phyloP scores from a whole-genome alignment of 2,888 invertebrate genomes.

The Gandaritis pyraliata region DNA sequence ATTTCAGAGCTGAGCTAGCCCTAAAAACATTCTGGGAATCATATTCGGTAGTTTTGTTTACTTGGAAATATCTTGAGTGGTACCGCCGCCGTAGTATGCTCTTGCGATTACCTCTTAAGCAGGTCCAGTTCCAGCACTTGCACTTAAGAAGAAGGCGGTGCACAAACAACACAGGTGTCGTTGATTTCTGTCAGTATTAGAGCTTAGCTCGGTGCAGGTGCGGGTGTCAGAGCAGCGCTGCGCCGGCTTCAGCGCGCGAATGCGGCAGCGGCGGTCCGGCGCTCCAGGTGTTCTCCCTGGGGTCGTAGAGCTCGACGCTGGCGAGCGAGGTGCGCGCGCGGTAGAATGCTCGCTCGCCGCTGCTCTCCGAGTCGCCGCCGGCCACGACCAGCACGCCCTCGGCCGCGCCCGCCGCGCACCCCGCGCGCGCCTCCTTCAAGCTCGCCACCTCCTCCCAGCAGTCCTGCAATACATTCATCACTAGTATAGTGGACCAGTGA shows the following conservation, averaged over 20 bases:
- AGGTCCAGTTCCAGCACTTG: too few species aligned
- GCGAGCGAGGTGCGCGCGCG: conserved; percentile 93
- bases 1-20: too few species aligned
- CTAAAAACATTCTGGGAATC: too few species aligned
- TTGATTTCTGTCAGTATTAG: too few species aligned
- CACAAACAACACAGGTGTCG: too few species aligned
- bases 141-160: too few species aligned
- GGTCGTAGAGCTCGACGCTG: conserved; percentile 93
- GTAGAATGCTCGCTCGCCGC: conserved; percentile 89
- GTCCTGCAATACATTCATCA: conserved; percentile 73
- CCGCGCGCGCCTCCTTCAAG: conserved; percentile 90
- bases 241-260: conserved; percentile 94
- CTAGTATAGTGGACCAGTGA: too few species aligned
- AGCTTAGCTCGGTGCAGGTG: background rate
- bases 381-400: conserved; percentile 93
- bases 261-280: conserved; percentile 91
- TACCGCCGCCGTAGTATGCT: too few species aligned
- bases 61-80: too few species aligned
- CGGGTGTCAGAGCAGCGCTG: conserved; percentile 89
- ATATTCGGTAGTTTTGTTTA: too few species aligned
- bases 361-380: conserved; percentile 93
- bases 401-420: conserved; percentile 93
- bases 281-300: conserved; percentile 90
- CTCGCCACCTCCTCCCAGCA: conserved; percentile 91
- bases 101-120: too few species aligned